Percentiles rank a stretch among this genome's conserved stretches.
phyloP scores from a whole-genome alignment of 2,888 invertebrate genomes.

The Diogma glabrata region DNA sequence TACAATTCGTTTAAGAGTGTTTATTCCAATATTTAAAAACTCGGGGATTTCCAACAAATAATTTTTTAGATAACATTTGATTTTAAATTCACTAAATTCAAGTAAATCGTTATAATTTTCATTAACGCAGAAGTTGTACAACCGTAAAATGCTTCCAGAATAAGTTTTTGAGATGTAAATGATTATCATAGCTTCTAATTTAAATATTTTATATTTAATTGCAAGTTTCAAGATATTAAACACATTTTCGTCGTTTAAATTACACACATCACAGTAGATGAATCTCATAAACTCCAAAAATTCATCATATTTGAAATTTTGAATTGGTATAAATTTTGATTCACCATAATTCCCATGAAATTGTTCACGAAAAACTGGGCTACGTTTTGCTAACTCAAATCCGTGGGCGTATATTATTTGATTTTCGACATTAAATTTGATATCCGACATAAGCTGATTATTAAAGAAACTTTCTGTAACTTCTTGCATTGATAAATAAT shows the following conservation, averaged over 20 bases:
- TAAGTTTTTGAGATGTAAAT: neutral
- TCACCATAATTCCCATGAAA: neutral
- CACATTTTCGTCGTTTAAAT: neutral
- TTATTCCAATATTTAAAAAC: neutral
- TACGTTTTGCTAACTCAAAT: neutral
- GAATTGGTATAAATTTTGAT: neutral
- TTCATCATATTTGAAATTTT: neutral
- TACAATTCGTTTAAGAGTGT: neutral
- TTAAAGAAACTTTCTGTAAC: neutral
- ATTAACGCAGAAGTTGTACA: neutral
- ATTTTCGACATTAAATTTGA: neutral
- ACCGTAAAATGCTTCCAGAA: neutral
- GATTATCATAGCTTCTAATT: neutral
- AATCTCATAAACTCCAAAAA: slow-evolving; percentile 3
- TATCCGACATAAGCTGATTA: neutral
- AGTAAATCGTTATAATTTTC: neutral
- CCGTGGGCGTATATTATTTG: neutral
- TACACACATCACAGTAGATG: neutral
- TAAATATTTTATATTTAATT: neutral
- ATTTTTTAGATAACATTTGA: neutral
- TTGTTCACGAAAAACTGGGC: neutral
- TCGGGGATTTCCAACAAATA: neutral
- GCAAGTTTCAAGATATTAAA: neutral
- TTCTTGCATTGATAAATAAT: slow-evolving; percentile 2
- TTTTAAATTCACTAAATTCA: too few species aligned